Base-by-base conservation (phyloP, 2,797 vertebrate species). In the Glossophaga mutica region DNA sequence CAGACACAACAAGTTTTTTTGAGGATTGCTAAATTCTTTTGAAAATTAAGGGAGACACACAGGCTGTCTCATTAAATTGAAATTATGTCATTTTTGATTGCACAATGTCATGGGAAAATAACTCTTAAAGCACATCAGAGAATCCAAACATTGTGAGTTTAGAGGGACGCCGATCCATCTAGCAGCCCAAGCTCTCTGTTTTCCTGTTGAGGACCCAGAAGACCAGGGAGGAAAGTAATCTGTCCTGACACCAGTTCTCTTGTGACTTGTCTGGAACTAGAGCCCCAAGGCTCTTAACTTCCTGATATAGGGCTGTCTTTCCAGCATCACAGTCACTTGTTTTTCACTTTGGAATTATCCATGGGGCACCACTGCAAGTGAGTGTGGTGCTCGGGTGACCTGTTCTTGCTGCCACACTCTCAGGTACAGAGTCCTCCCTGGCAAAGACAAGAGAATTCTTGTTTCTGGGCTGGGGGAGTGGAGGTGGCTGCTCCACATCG, bases 1-100 rank as follows among this genome's bases (percentile, higher is more conserved):
- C 39, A 77, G 71, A 29, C 39, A 34, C 3, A 22, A 34, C 16
- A 34, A 59, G 5, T 37, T 68, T 82, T 78, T 92, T 87, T 76
- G 70, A 93, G 76, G 57, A 59, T 73, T 93, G 65, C 48, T 84
- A 59, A 83, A 70, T 90, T 86, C 6, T 89, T 94, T 78, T 57
- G 71, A 77, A 59, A 91, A 91, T 79, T 85, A 73, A 93, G 65
- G 42, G 34, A 95, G 50, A 65, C 18, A 32, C 32, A 74, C 18
- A 74, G 70, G 71, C 4, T 67, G 50, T 79, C 22, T 55, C 52
- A 39, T 81, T 94, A 94, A 92, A 68, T 59, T 76, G 55, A 94
- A 83, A 85, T 73, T 48, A 59, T 88, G 46, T 78, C 39, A 22
- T 81, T 76, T 93, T 77, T 65, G 10, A 94, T 85, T 91, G 46